These are phyloP conservation scores for Nipponia nippon DNA, from an alignment of 2,113 vertebrate genomes.

Conservation along the genomic window DNA sequence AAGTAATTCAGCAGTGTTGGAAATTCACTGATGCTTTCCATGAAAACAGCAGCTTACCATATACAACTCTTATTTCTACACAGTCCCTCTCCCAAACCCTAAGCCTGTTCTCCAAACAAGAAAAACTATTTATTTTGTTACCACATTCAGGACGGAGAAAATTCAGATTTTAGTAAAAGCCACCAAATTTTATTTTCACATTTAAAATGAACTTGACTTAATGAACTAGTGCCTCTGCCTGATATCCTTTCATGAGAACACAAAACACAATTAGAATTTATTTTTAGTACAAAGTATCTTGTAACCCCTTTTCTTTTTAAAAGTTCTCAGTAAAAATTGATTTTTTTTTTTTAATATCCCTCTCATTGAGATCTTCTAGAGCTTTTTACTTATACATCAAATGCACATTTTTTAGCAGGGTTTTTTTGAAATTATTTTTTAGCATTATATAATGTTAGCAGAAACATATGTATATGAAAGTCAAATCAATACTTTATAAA, in stretches of 20 bases:
- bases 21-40: background rate
- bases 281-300: background rate
- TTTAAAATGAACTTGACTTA: background rate
- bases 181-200: background rate
- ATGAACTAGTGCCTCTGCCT: background rate
- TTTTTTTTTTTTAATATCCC: background rate
- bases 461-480: background rate
- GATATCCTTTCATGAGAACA: background rate
- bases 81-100: background rate
- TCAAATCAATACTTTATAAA: background rate
- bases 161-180: background rate
- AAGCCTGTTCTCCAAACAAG: background rate
- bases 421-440: background rate
- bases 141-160: background rate
- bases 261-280: background rate
- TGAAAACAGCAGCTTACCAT: background rate
- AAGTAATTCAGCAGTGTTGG: background rate
- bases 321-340: background rate
- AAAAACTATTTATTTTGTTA: background rate
- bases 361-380: background rate
- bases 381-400: background rate
- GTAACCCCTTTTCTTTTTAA: background rate
- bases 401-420: background rate
- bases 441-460: background rate
- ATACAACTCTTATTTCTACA: background rate